Evolutionary conservation across 2,888 invertebrate species (phyloP).

Genomic region (Trilocha varians): DNA sequence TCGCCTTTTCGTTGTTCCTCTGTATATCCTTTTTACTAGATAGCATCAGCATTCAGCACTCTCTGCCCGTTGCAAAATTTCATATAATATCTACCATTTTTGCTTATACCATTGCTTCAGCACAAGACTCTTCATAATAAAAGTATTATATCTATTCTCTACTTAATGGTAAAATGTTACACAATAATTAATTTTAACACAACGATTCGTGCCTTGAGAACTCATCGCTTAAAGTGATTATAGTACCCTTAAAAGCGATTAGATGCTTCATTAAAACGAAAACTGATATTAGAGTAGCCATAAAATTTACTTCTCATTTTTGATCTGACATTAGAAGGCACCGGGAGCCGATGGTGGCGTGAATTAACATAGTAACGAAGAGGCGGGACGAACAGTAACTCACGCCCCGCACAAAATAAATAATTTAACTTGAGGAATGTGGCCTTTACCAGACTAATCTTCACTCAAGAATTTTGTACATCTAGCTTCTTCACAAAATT

Average conservation of each 20-base stretch:
- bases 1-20: no score
- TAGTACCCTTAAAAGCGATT: not conserved
- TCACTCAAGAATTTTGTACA: not conserved
- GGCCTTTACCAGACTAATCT: slow-evolving; percentile 8
- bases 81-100: no score
- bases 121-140: no score
- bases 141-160: no score
- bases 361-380: slow-evolving; percentile 69
- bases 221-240: not conserved
- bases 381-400: slow-evolving; percentile 60
- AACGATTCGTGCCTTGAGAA: no score
- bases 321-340: slow-evolving; percentile 3
- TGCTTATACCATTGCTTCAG: no score
- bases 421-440: slow-evolving; percentile 57
- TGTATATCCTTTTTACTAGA: no score
- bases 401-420: slow-evolving; percentile 69
- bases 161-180: no score
- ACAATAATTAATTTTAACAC: no score
- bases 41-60: no score
- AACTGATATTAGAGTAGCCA: slow-evolving; percentile 2
- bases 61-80: no score
- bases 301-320: not conserved
- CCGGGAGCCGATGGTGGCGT: slow-evolving; percentile 31
- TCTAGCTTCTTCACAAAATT: no score
- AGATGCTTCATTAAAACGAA: slow-evolving; percentile 1